A percentile compares a stretch with the other conserved stretches of the same genome.
These are phyloP conservation scores for Eristalinus aeneus DNA, from an alignment of 2,888 invertebrate species.

Conservation along the genomic window DNA sequence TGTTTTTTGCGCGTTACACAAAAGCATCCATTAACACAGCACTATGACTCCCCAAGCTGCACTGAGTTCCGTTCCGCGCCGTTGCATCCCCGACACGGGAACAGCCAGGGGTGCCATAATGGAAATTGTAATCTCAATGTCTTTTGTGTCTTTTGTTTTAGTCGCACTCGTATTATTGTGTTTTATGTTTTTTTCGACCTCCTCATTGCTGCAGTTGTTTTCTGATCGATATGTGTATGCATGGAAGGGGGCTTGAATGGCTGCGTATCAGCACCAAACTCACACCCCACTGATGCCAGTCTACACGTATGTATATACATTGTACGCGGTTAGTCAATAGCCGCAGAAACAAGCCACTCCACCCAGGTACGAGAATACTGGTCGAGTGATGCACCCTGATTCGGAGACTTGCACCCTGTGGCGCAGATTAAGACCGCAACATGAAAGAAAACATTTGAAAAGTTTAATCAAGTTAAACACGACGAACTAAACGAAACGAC, in stretches of 20 bases:
- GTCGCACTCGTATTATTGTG: slow-evolving; percentile 53
- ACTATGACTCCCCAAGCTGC: slow-evolving; percentile 47
- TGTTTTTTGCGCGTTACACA: slow-evolving; percentile 56
- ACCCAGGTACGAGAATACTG: neutral
- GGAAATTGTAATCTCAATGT: slow-evolving; percentile 68
- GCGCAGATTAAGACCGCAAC: neutral
- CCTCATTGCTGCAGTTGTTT: slow-evolving; percentile 37
- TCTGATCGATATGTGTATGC: slow-evolving; percentile 48
- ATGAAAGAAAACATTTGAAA: slow-evolving; percentile 11
- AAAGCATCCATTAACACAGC: slow-evolving; percentile 67
- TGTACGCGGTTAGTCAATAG: neutral
- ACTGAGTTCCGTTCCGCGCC: slow-evolving; percentile 55
- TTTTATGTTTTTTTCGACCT: slow-evolving; percentile 14
- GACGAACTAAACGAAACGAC: slow-evolving; percentile 4
- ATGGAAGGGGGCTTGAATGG: slow-evolving; percentile 26
- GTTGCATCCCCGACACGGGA: slow-evolving; percentile 41
- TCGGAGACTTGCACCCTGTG: neutral
- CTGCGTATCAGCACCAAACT: slow-evolving; percentile 27
- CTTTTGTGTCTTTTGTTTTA: slow-evolving; percentile 64
- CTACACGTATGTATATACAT: neutral
- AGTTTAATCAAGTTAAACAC: slow-evolving; percentile 49
- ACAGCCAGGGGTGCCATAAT: slow-evolving; percentile 61
- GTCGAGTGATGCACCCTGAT: slow-evolving; percentile 11
- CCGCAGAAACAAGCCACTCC: neutral
- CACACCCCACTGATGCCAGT: slow-evolving; percentile 11